These are phyloP conservation scores for Sternotherus odoratus DNA, from an alignment of 2,797 vertebrate species.

Conservation along the genomic window DNA sequence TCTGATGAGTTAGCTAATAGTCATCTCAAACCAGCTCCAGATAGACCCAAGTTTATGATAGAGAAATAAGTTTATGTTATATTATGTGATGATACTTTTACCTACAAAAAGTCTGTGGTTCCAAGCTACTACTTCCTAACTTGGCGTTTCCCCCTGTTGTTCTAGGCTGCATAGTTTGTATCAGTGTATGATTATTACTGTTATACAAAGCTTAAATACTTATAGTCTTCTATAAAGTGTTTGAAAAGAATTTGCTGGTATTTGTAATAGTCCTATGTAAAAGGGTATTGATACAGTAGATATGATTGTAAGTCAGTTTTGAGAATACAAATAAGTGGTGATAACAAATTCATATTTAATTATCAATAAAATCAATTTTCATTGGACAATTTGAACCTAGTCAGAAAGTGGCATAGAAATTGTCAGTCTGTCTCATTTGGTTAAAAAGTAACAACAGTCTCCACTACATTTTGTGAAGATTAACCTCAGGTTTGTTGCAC, in stretches of 20 bases:
- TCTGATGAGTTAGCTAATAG: background rate
- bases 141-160: background rate
- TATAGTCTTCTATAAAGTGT: background rate
- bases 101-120: background rate
- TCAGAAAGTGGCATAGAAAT: background rate
- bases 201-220: background rate
- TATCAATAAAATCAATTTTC: background rate
- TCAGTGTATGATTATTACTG: background rate
- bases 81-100: background rate
- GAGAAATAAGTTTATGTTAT: background rate
- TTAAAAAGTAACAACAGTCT: background rate
- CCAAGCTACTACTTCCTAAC: background rate
- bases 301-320: background rate
- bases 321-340: background rate
- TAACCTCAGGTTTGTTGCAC: fast-evolving
- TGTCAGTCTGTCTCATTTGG: background rate
- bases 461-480: background rate
- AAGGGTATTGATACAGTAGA: background rate
- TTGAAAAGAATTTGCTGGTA: background rate
- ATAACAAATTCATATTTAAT: background rate
- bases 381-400: background rate
- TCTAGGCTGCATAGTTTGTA: background rate
- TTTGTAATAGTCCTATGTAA: background rate
- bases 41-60: background rate
- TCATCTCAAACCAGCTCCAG: background rate